Percentiles rank a stretch among this genome's conserved stretches.
Evolutionary conservation across 2,797 vertebrate species (phyloP).

Genomic region (Muscicapa comitata): DNA sequence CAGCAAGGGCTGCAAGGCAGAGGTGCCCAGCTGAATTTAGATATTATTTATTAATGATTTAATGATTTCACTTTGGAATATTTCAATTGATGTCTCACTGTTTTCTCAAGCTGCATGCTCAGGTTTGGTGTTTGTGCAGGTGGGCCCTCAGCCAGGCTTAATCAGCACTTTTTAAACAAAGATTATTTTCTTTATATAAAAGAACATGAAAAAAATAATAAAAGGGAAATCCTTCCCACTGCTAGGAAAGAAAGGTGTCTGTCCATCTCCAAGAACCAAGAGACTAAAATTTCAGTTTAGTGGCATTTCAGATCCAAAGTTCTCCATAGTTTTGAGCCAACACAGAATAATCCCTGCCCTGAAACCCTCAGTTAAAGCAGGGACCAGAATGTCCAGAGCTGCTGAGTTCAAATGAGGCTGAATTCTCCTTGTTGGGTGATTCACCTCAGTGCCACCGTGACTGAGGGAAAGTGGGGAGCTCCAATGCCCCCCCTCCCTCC

Average conservation of each 20-base stretch:
- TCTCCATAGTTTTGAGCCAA: not conserved
- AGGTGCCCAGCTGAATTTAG: not conserved
- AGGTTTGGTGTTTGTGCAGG: not conserved
- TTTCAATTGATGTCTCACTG: not conserved
- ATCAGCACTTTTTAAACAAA: not conserved
- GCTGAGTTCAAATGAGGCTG: not conserved
- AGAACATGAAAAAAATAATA: no score
- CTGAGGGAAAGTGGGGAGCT: not conserved
- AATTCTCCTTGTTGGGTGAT: not conserved
- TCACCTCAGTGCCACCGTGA: not conserved
- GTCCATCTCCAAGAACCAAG: not conserved
- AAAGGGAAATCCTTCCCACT: not conserved
- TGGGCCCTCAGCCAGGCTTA: not conserved
- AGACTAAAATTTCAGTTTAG: not conserved
- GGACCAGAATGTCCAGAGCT: not conserved
- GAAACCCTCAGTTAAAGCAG: not conserved
- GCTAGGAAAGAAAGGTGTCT: not conserved
- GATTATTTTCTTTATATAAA: not conserved
- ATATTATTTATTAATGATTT: no score
- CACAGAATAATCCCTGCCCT: not conserved
- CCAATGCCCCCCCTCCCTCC: not conserved
- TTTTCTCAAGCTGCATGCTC: not conserved
- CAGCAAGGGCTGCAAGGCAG: not conserved
- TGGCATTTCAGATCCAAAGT: not conserved
- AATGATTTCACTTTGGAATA: not conserved